These are phyloP conservation scores for Xestia sexstrigata DNA, from an alignment of 2,888 invertebrate species.

Conservation along the genomic window DNA sequence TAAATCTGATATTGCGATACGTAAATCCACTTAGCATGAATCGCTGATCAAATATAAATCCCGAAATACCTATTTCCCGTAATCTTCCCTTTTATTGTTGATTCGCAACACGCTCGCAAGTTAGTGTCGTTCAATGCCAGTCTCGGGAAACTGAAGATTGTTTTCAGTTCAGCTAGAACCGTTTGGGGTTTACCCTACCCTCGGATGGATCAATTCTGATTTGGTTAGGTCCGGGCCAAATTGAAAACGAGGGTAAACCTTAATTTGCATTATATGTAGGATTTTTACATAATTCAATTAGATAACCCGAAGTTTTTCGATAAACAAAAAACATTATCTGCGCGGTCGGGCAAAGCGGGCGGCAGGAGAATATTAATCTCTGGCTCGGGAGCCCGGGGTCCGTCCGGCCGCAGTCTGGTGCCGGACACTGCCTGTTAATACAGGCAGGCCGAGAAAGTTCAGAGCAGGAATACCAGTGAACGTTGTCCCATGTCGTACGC, in stretches of 20 bases:
- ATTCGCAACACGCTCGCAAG: conserved; percentile 69
- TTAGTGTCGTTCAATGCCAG: conserved; percentile 65
- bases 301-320: conserved; percentile 51
- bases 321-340: conserved; percentile 54
- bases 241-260: conserved; percentile 58
- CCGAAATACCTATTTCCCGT: conserved; percentile 53
- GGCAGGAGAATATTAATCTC: conserved; percentile 56
- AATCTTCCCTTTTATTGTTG: conserved; percentile 63
- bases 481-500: conserved; percentile 21
- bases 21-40: conserved; percentile 35
- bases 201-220: conserved; percentile 72
- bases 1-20: conserved; percentile 21
- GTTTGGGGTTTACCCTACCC: conserved; percentile 70
- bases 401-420: not conserved
- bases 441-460: too few relatives aligned
- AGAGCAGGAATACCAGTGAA: conserved; percentile 20
- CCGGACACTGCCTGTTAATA: conserved; percentile 18
- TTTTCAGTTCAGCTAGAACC: conserved; percentile 73
- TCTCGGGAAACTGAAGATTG: conserved; percentile 65
- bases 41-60: conserved; percentile 41
- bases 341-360: conserved; percentile 27
- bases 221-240: conserved; percentile 56
- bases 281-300: conserved; percentile 58
- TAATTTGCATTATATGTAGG: conserved; percentile 61
- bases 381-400: not conserved